Conservation (phyloP, 2,113 vertebrate genomes). For the Galeopterus variegatus region DNA sequence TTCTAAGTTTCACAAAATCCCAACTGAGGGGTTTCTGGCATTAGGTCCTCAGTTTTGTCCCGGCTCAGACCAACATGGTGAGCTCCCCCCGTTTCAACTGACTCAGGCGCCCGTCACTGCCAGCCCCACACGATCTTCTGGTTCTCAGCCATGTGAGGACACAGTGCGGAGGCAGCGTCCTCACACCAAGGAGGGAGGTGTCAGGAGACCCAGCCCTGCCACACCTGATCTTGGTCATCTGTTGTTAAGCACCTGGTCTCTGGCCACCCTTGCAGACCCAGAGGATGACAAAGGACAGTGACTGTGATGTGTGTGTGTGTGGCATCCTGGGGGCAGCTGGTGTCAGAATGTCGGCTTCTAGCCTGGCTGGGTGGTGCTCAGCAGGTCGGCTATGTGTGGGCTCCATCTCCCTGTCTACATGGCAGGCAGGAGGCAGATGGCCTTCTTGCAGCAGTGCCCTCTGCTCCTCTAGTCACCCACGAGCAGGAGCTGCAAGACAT, state of each 20-base stretch:
- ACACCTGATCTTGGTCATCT: too few species aligned
- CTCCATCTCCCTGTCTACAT: not conserved
- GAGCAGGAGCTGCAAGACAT: not conserved
- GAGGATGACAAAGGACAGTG: fast-evolving
- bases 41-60: not conserved
- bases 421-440: not conserved
- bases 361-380: too few species aligned
- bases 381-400: not conserved
- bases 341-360: not conserved
- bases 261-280: fast-evolving
- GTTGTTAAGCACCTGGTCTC: not conserved
- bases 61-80: too few species aligned
- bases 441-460: not conserved
- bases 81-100: not conserved
- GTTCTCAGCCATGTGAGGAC: fast-evolving
- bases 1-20: not conserved
- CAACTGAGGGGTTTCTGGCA: not conserved
- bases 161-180: fast-evolving
- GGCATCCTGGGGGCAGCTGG: not conserved
- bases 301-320: too few species aligned
- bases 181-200: not conserved
- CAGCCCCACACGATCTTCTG: not conserved
- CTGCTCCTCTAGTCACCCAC: fast-evolving
- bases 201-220: not conserved
- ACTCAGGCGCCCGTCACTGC: not conserved